Conservation (phyloP, 2,797 vertebrate genomes). For the Microcaecilia unicolor region DNA sequence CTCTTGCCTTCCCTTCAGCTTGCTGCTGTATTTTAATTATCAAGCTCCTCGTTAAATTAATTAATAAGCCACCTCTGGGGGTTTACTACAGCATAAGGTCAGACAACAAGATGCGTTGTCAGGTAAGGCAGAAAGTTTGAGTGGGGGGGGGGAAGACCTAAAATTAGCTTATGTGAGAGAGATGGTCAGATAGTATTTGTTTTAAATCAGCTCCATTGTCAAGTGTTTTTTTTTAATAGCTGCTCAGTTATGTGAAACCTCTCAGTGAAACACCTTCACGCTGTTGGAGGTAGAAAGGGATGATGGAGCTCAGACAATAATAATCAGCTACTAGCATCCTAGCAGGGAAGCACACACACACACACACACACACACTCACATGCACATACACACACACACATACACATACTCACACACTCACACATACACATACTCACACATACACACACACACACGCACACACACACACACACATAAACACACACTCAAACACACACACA, state of each 20-base stretch:
- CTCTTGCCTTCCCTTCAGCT: constrained; percentile 8
- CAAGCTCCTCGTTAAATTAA: constrained; percentile 50
- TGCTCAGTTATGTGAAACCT: constrained; percentile 27
- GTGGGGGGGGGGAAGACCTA: constrained; percentile 1
- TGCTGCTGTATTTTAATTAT: constrained; percentile 12
- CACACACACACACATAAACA: too few relatives aligned
- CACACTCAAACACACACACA: too few relatives aligned
- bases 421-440: too few relatives aligned
- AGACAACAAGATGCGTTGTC: constrained; percentile 38
- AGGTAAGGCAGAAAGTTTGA: constrained; percentile 30
- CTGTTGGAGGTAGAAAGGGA: constrained; percentile 27
- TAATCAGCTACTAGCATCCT: constrained; percentile 7
- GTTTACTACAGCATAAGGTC: constrained; percentile 29
- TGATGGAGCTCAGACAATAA: constrained; percentile 27
- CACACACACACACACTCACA: too few relatives aligned
- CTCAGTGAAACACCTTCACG: constrained; percentile 50
- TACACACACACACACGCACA: too few relatives aligned
- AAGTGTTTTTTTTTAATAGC: constrained; percentile 33
- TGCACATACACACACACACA: too few relatives aligned
- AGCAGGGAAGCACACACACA: too few relatives aligned
- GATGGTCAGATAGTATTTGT: constrained; percentile 30
- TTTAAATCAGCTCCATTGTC: constrained; percentile 48
- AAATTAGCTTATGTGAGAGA: constrained; percentile 24
- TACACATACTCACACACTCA: too few relatives aligned
- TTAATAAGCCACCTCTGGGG: constrained; percentile 45